Conservation (phyloP, 2,888 invertebrate genomes). For the Melipona bicolor region DNA sequence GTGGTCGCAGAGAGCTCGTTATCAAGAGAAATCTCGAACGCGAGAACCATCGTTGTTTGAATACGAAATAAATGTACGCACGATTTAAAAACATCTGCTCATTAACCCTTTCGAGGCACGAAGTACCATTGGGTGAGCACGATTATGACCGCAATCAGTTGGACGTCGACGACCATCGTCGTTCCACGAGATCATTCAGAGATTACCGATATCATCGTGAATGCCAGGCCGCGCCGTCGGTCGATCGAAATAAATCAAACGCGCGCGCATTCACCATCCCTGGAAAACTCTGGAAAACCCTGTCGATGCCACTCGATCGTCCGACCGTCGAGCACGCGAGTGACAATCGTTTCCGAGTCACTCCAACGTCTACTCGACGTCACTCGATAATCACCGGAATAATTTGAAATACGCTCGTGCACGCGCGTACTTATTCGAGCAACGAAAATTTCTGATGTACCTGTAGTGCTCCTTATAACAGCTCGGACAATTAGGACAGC, state of each 20-base stretch:
- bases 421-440: not conserved
- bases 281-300: slow-evolving; percentile 21
- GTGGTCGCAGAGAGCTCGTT: not conserved
- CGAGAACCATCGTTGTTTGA: not conserved
- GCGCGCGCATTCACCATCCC: not conserved
- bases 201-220: slow-evolving; percentile 12
- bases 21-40: not conserved
- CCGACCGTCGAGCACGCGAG: slow-evolving; percentile 25
- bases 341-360: slow-evolving; percentile 61
- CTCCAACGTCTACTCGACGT: slow-evolving; percentile 58
- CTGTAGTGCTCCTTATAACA: not conserved
- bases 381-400: slow-evolving; percentile 49
- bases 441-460: not conserved
- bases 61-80: slow-evolving; percentile 7
- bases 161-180: slow-evolving; percentile 32
- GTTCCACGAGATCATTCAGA: slow-evolving; percentile 15
- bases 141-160: slow-evolving; percentile 22
- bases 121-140: not conserved
- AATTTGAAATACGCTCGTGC: slow-evolving; percentile 29
- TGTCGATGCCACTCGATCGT: slow-evolving; percentile 60
- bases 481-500: not conserved
- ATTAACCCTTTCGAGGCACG: slow-evolving; percentile 24
- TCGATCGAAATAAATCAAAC: slow-evolving; percentile 25
- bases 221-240: not conserved
- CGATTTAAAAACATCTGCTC: slow-evolving; percentile 19